These are phyloP conservation scores for Paguma larvata DNA, from an alignment of 2,797 vertebrate genomes.

Conservation along the genomic window DNA sequence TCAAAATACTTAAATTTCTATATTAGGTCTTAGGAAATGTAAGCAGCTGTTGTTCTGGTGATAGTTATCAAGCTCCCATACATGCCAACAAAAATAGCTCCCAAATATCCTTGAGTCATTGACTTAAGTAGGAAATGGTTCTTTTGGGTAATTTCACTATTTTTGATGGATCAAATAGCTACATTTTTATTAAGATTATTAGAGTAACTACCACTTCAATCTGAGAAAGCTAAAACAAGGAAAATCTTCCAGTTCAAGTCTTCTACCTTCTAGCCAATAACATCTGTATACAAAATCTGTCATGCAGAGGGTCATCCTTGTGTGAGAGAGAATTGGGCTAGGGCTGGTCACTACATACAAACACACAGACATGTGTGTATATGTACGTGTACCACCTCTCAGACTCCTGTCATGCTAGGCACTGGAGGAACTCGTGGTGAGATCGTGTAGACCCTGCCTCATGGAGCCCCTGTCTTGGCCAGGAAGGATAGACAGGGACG, in stretches of 20 bases:
- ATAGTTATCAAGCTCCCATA: neutral
- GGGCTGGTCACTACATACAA: neutral
- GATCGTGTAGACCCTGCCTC: neutral
- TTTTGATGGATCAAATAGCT: constrained; percentile 20
- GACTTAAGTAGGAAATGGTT: constrained; percentile 11
- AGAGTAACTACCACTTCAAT: neutral
- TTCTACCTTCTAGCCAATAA: constrained; percentile 9
- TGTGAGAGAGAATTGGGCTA: neutral
- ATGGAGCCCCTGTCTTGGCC: neutral
- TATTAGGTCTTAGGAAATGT: constrained; percentile 54
- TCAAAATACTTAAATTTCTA: constrained; percentile 50
- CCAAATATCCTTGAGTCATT: constrained; percentile 16
- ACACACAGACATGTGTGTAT: neutral
- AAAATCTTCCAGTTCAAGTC: neutral
- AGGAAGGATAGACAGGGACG: neutral
- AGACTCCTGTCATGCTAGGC: neutral
- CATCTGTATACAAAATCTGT: neutral
- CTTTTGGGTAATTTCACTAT: constrained; percentile 9
- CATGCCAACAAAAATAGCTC: constrained; percentile 50
- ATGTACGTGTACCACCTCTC: neutral
- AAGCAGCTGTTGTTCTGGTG: constrained; percentile 50
- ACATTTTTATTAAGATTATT: constrained; percentile 32
- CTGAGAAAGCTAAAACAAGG: constrained; percentile 2
- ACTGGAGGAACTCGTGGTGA: neutral
- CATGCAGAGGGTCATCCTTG: neutral